Base-by-base conservation (phyloP, 2,797 vertebrate species). In the Meriones psammophilus region DNA sequence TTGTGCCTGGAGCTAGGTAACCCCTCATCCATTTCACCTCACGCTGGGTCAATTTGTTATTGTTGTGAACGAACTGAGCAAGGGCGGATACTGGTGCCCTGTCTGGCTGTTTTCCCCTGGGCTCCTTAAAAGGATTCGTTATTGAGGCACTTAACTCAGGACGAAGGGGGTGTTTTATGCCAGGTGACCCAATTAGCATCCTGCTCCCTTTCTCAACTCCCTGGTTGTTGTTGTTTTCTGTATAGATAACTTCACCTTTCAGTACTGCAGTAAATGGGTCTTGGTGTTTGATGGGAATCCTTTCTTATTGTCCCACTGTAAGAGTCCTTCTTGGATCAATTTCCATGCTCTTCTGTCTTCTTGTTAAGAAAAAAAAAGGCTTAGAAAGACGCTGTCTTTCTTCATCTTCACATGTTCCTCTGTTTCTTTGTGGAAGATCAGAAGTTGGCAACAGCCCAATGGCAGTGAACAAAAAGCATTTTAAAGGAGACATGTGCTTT, bases 121-220 rank as follows among this genome's bases (percentile, higher is more conserved):
- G 36, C 36, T 93, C 77, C 95, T 97, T 94, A 50, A 50, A 94
- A 77, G 68, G 92, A 74, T 92, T 92, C 15, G 18, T 95, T 92
- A 91, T 69, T 88, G 88, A 88, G 56, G 87, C 14, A 18, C 56
- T 94, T 77, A 93, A 92, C 39, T 81, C 58, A 94, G 76, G 20
- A 92, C 97, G 62, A 68, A 93, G 78, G 62, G 56, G 69, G 39
- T 93, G 73, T 95, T 94, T 96, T 96, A 92, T 95, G 94, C 90
- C 39, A 88, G 94, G 42, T 88, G 62, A 94, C 93, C 90, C 71
- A 97, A 12, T 96, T 97, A 97, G 28, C 91, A 71, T 92, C 93
- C 24, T 94, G 33, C 58, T 97, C 96, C 96, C 79, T 54, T 96
- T 96, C 89, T 89, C 84, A 71, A 46, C 95, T 96, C 95, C 76